Evolutionary conservation across 1,140 invertebrate genomes (phyloP), one percentile per base, ranked within the genome.

Genomic region (Luehdorfia chinensis): DNA sequence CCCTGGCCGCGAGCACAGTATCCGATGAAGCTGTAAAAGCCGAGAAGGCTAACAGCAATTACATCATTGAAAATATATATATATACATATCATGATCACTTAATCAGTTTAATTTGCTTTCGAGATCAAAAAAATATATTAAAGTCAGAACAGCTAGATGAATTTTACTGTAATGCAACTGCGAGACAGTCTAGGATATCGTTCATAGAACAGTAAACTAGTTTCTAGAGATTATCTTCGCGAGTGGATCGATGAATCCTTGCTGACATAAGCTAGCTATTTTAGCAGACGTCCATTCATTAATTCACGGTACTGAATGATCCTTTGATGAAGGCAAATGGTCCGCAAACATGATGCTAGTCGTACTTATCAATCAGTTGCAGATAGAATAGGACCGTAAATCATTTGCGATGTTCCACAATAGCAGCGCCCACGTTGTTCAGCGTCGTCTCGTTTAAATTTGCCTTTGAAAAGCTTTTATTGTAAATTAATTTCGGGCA

Each of bases 241-340:
- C 14, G 18, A 43, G 15, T 43, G 44, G 46, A 51, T 30, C 25
- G 33, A 62, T 54, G 50, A 27, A 47, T 55, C 41, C 52, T 41
- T 48, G 37, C 25, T 53, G 50, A 64, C 48, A 50, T 25, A 47
- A 25, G 50, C 46, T 49, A 43, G 25, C 48, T 37, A 45, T 52
- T 52, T 23, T 27, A 30, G 50, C 52, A 31, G 46, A 55, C 46
- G 23, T 55, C 49, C 51, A 63, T 63, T 64, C 55, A 97, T 88
- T 93, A 93, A 81, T 88, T 97, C 56, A 95, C 94, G 92, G 90
- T 89, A 47, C 41, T 67, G 54, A 73, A 80, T 75, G 50, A 58
- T 67, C 57, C 65, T 75, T 79, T 80, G 74, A 80, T 70, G 59
- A 59, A 61, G 53, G 57, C 64, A 70, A 80, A 79, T 80, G 66